Percentiles rank a stretch among this genome's conserved stretches.
Conservation (phyloP, 2,797 vertebrate species). For the Corythornis leucogaster region DNA sequence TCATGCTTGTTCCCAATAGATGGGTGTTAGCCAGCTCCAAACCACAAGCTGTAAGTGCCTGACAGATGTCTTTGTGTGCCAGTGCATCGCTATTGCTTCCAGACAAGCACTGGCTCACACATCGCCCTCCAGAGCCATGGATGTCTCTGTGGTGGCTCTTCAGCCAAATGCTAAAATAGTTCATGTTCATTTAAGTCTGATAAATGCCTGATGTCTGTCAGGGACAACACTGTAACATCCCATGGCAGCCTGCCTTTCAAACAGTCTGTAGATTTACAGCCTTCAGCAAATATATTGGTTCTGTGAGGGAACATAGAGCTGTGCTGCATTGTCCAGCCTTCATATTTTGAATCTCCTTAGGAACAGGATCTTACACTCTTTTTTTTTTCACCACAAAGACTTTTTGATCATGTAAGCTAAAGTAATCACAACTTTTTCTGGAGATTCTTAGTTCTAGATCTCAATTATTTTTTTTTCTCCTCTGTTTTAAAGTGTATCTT, state of each 20-base stretch:
- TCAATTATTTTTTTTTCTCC: neutral
- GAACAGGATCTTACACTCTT: neutral
- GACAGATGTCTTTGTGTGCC: neutral
- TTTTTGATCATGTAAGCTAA: neutral
- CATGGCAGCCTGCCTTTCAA: neutral
- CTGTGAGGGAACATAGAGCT: neutral
- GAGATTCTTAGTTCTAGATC: neutral
- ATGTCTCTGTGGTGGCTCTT: neutral
- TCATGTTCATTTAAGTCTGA: neutral
- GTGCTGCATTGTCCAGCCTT: neutral
- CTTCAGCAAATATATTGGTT: neutral
- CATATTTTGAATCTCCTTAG: neutral
- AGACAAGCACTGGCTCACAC: neutral
- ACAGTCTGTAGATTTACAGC: neutral
- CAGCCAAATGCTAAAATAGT: neutral
- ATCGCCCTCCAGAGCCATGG: neutral
- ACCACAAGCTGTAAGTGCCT: neutral
- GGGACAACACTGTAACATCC: neutral
- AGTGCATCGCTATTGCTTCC: neutral
- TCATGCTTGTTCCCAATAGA: fast-evolving
- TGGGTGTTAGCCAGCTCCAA: neutral
- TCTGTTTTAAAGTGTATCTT: neutral
- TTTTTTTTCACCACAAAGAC: neutral
- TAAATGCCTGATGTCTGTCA: neutral
- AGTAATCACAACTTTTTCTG: neutral